Evolutionary conservation across 2,113 vertebrate genomes (phyloP), one percentile per base, ranked within the genome.

Genomic region (Aramus guarauna): DNA sequence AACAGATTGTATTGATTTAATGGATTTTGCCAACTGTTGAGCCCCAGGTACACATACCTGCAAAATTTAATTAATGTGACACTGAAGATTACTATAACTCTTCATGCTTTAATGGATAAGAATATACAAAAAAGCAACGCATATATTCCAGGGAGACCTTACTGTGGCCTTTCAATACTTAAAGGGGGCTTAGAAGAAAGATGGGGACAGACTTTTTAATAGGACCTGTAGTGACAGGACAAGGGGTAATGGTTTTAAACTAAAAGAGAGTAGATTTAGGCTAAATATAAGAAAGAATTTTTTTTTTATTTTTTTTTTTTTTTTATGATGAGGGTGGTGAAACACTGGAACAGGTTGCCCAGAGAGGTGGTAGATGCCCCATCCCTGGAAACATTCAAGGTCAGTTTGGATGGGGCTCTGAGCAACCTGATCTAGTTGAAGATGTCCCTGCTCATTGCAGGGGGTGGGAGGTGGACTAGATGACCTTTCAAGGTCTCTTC

Each of bases 181-280:
- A 47, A 3, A 71, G 21, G 18, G 32, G 15, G 3, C 8, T 64
- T 47, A 18, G 15, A 60, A 79, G 43, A 63, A 82, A 64, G 34
- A 67, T 7, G 10, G 5, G 5, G 5, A 17, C 29, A 83, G 9
- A 27, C 11, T 17, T 48, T 41, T 55, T 48, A 67, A 3, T 2
- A 55, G 11, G 45, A 18, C 6, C 22, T 67, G 4, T 34, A 34
- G 29, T 2, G 4, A 48, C 19, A 2, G 0, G 29, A 50, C 15
- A 73, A 76, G 7, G 20, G 17, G 16, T n/a, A 66, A 78, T 45
- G 11, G 8, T 12, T 85, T 88, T 59, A 53, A 90, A 43, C 7
- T 48, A n/a, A 29, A 85, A 84, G 27, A 59, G 9, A 2, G 15
- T 6, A 29, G 23, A n/a, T 48, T 58, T 9, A 53, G 17, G 32